phyloP scores from a whole-genome alignment of 2,797 vertebrate species.

The Xiphorhynchus erythropygius region DNA sequence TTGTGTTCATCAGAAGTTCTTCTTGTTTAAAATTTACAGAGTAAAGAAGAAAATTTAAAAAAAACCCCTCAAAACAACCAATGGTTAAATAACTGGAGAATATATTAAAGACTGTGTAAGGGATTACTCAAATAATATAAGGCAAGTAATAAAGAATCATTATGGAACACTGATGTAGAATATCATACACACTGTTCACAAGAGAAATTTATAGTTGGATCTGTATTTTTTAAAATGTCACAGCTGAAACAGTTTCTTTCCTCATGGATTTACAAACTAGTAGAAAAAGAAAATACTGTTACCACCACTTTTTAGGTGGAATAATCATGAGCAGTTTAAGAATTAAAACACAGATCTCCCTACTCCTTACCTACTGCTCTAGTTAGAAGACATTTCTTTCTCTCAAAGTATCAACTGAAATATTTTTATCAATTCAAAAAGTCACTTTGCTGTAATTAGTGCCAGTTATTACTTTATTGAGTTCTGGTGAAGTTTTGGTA shows the following conservation, averaged over 20 bases:
- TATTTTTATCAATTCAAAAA: not conserved
- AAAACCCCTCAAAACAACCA: not conserved
- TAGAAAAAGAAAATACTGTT: not conserved
- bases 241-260: not conserved
- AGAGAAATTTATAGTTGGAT: not conserved
- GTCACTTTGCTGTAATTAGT: not conserved
- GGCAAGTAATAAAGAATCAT: not conserved
- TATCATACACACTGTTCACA: not conserved
- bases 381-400: not conserved
- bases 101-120: not conserved
- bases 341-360: not conserved
- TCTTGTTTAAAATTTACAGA: not conserved
- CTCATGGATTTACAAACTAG: not conserved
- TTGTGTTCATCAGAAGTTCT: not conserved
- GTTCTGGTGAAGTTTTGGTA: not conserved
- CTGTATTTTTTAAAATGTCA: not conserved
- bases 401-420: not conserved
- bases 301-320: not conserved
- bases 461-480: not conserved
- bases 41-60: not conserved
- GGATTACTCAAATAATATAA: not conserved
- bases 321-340: not conserved
- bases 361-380: not conserved
- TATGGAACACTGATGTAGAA: not conserved
- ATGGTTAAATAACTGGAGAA: not conserved